Evolutionary conservation across 2,888 invertebrate genomes (phyloP).

Genomic region (Andrena trimmerana): DNA sequence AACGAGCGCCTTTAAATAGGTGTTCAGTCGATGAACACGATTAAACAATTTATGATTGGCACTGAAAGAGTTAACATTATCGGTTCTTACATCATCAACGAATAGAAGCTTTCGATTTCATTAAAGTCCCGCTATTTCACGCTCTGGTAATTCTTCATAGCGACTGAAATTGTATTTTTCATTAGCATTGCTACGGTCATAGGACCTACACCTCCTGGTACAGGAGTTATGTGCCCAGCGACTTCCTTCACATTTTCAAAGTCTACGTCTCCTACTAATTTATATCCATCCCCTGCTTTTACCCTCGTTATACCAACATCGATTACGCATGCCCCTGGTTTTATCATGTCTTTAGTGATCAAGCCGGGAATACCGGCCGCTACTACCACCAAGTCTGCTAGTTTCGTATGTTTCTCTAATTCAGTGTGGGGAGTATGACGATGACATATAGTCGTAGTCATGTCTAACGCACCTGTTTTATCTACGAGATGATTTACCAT

Average conservation of each 20-base stretch:
- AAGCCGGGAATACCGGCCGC: slow-evolving; percentile 91
- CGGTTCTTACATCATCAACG: not conserved
- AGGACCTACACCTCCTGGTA: slow-evolving; percentile 97
- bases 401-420: slow-evolving; percentile 89
- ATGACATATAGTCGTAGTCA: slow-evolving; percentile 96
- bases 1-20: too few species aligned
- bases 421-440: slow-evolving; percentile 93
- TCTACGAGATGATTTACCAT: slow-evolving; percentile 73
- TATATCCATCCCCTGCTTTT: slow-evolving; percentile 89
- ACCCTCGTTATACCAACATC: slow-evolving; percentile 95
- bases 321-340: slow-evolving; percentile 94
- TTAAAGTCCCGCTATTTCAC: slow-evolving; percentile 13
- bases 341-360: slow-evolving; percentile 94
- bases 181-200: slow-evolving; percentile 98
- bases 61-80: not conserved
- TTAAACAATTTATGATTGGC: not conserved
- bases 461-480: slow-evolving; percentile 89
- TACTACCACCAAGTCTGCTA: slow-evolving; percentile 92
- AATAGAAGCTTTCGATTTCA: slow-evolving; percentile 6
- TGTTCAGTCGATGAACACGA: too few species aligned
- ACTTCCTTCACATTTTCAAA: slow-evolving; percentile 93
- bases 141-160: slow-evolving; percentile 80
- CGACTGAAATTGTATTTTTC: slow-evolving; percentile 94
- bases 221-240: slow-evolving; percentile 95
- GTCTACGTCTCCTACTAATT: slow-evolving; percentile 95